These are phyloP conservation scores for Oligia fasciuncula DNA, from an alignment of 2,888 invertebrate genomes.

Conservation along the genomic window DNA sequence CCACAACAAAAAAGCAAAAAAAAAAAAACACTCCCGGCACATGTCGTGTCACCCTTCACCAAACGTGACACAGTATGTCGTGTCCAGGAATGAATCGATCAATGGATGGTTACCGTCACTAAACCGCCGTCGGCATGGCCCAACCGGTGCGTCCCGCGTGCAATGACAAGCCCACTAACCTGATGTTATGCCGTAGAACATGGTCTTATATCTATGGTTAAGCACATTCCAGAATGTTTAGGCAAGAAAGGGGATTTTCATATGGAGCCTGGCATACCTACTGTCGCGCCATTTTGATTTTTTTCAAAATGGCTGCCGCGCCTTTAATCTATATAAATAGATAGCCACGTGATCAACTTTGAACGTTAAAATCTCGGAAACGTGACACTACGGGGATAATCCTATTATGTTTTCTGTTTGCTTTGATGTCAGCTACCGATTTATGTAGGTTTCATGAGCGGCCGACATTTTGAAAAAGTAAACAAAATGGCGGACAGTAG, in stretches of 20 bases:
- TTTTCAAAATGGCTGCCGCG: no score
- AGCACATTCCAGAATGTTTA: slow-evolving; percentile 36
- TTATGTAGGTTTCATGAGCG: neutral
- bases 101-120: slow-evolving; percentile 77
- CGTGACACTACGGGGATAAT: neutral
- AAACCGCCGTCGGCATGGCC: slow-evolving; percentile 75
- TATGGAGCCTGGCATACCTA: no score
- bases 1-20: slow-evolving; percentile 9
- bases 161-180: slow-evolving; percentile 77
- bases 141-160: slow-evolving; percentile 78
- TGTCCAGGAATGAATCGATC: slow-evolving; percentile 59
- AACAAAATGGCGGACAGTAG: neutral
- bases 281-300: no score
- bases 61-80: slow-evolving; percentile 32
- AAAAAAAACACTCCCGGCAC: neutral
- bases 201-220: slow-evolving; percentile 10
- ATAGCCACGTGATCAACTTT: neutral
- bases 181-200: slow-evolving; percentile 51
- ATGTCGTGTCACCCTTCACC: slow-evolving; percentile 41
- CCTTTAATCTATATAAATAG: no score
- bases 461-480: neutral
- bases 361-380: no score
- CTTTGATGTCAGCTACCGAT: neutral
- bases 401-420: neutral
- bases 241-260: no score